A percentile compares a stretch with the other conserved stretches of the same genome.
Evolutionary conservation across 2,797 vertebrate genomes (phyloP).

Genomic region (Phalloptychus januarius): DNA sequence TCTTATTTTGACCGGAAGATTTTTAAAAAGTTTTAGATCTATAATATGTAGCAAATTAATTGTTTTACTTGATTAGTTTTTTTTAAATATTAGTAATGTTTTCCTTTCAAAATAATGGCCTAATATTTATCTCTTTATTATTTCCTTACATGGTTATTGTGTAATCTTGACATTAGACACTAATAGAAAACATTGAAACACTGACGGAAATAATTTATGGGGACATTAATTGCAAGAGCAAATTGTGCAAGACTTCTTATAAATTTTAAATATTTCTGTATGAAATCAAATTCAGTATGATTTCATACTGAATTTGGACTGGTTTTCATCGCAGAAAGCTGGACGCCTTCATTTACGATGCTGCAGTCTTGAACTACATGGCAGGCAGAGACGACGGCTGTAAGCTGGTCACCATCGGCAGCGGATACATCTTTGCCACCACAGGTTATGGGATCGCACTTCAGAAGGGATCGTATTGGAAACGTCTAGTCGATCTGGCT

Average conservation of each 20-base stretch:
- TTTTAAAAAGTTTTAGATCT: background rate
- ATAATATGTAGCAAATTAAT: background rate
- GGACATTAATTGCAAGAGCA: conserved; percentile 6
- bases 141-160: background rate
- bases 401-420: conserved; percentile 97
- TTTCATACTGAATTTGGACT: background rate
- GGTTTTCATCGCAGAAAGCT: conserved; percentile 86
- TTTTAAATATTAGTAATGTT: background rate
- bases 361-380: conserved; percentile 98
- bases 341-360: conserved; percentile 98
- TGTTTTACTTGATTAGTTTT: background rate
- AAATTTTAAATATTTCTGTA: conserved; percentile 20
- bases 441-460: conserved; percentile 97
- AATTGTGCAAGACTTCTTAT: conserved; percentile 25
- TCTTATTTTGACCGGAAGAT: background rate
- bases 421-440: conserved; percentile 97
- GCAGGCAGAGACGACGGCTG: conserved; percentile 98
- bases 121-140: background rate
- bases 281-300: too few relatives aligned
- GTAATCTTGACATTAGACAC: conserved; percentile 7
- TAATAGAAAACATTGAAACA: background rate
- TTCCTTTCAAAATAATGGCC: background rate
- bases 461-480: conserved; percentile 98
- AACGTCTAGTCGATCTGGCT: conserved; percentile 93
- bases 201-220: background rate